Percentiles rank a stretch among this genome's conserved stretches.
phyloP scores from a whole-genome alignment of 2,113 vertebrate genomes.

The Hypanus sabinus region DNA sequence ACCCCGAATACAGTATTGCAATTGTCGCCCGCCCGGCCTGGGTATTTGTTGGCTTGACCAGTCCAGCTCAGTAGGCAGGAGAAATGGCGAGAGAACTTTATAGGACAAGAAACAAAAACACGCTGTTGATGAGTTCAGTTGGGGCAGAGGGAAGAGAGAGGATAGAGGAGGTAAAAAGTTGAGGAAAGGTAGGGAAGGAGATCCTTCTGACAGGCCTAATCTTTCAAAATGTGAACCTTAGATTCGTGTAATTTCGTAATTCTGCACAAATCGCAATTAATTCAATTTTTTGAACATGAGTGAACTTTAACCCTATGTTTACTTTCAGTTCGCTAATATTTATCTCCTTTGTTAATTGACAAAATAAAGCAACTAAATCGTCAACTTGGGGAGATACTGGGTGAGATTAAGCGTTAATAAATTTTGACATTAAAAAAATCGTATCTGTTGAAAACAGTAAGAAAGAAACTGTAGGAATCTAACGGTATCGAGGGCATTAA shows the following conservation, averaged over 20 bases:
- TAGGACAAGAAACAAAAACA: not conserved
- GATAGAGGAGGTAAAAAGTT: not conserved
- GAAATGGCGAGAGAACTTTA: not conserved
- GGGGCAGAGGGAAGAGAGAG: not conserved
- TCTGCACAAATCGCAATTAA: not conserved
- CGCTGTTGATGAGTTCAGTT: not conserved
- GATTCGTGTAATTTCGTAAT: not conserved
- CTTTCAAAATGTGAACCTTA: not conserved
- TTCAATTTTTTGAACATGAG: not conserved
- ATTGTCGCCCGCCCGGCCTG: too few relatives aligned
- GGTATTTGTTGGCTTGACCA: not conserved
- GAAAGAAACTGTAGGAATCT: not conserved
- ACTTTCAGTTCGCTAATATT: not conserved
- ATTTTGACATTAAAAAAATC: conserved; percentile 2
- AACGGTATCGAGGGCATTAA: not conserved
- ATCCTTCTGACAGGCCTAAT: not conserved
- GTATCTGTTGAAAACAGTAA: not conserved
- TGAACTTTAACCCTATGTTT: not conserved
- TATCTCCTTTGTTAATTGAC: not conserved
- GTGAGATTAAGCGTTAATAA: not conserved
- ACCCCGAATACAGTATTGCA: not conserved
- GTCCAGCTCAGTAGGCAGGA: not conserved
- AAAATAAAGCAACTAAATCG: not conserved
- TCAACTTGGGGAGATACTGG: not conserved
- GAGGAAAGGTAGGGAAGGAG: too few relatives aligned